Conservation (phyloP, 2,888 invertebrate species). For the Aproaerema taeniolella region DNA sequence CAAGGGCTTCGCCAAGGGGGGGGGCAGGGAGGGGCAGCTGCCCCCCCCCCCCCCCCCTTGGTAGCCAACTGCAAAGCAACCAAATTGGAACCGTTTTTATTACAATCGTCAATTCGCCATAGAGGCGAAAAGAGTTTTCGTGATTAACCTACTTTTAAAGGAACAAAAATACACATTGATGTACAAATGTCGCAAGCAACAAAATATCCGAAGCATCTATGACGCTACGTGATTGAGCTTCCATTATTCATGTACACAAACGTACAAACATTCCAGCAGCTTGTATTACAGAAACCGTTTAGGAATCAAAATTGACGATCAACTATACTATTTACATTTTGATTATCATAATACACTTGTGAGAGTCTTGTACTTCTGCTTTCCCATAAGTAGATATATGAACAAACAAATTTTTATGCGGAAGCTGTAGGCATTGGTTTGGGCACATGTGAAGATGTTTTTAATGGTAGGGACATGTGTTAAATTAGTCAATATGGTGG, state of each 20-base stretch:
- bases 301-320: conserved; percentile 35
- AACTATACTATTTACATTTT: conserved; percentile 22
- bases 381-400: conserved; percentile 33
- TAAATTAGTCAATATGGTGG: conserved; percentile 8
- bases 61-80: too few relatives aligned
- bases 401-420: conserved; percentile 27
- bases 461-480: conserved; percentile 18
- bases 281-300: conserved; percentile 28
- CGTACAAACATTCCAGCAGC: conserved; percentile 25
- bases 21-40: too few relatives aligned
- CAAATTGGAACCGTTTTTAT: too few relatives aligned
- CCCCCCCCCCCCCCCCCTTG: too few relatives aligned
- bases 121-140: too few relatives aligned
- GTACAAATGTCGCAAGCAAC: too few relatives aligned
- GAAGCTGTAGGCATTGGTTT: conserved; percentile 36
- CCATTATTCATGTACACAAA: conserved; percentile 18
- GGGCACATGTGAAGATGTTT: conserved; percentile 25
- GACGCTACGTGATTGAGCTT: too few relatives aligned
- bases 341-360: conserved; percentile 39
- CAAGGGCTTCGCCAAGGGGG: too few relatives aligned
- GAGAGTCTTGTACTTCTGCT: conserved; percentile 32
- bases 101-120: too few relatives aligned
- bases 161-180: too few relatives aligned
- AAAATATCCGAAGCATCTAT: too few relatives aligned
- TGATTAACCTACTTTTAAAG: too few relatives aligned